Base-by-base conservation (phyloP, 2,888 invertebrate genomes). In the Antitype chi region DNA sequence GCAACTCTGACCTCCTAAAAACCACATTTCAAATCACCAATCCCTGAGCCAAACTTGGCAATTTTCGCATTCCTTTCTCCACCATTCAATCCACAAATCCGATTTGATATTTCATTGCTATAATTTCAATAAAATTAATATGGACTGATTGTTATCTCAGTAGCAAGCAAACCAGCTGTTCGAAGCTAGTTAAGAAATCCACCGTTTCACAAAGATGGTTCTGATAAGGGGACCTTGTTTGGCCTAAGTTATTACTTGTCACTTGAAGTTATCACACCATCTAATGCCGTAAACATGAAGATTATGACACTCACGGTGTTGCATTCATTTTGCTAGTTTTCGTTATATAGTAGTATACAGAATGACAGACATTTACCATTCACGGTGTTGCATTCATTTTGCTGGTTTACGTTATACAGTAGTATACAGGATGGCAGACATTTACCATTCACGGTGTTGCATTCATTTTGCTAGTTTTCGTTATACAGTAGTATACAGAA, bases 191-290 rank as follows among this genome's bases (percentile, higher is more conserved):
- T 79, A 79, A 85, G 85, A 74, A 84, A 78, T 78, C 78, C 75
- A 75, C 70, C 59, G 66, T 72, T 74, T 57, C 71, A 53, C 81
- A 69, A 63, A 84, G 85, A 85, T 85, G 69, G 20, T 2, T 43
- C 4, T 59, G 76, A 80, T 82, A 76, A 73, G 66, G 62, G 17
- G 73, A 74, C 78, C 74, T 77, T 81, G 78, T 85, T 77, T 60
- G 47, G 55, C 1, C 57, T 64, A 79, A 85, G 59, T 85, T 74
- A 80, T 63, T 23, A 28, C 66, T 73, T 74, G 80, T 70, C 70
- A 78, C 66, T 79, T 68, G 28, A 38, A 79, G 76, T 81, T 86
- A 85, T 84, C 85, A 55, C 13, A 11, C 7, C 60, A 86, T 86
- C 85, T 79, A 13, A 73, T 38, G 69, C 64, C 71, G 67, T 84